Percentiles rank a stretch among this genome's conserved stretches.
phyloP scores from a whole-genome alignment of 2,797 vertebrate species.

The Melanitta fusca region DNA sequence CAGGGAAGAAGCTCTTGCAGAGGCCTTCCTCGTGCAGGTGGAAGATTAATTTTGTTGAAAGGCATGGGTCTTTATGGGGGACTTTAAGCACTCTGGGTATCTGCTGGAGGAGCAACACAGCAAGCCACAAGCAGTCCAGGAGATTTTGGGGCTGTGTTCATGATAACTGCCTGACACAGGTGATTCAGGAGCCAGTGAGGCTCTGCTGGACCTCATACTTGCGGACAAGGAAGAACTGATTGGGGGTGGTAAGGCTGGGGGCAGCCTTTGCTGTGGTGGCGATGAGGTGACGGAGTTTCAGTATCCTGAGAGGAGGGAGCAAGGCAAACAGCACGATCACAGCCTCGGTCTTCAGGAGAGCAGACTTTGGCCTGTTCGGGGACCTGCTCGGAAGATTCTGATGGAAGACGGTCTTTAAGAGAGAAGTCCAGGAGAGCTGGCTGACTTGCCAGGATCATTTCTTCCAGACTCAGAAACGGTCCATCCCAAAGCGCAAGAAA shows the following conservation, averaged over 20 bases:
- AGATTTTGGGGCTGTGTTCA: neutral
- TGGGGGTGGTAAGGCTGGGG: neutral
- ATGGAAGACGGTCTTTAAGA: neutral
- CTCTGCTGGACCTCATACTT: neutral
- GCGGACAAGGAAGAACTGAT: neutral
- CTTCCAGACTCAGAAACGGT: neutral
- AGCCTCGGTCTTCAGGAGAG: neutral
- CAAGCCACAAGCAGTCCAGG: neutral
- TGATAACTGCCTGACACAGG: neutral
- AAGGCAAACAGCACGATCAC: neutral
- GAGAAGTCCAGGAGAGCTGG: neutral
- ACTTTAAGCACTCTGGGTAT: neutral
- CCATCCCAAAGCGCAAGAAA: neutral
- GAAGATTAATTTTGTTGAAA: neutral
- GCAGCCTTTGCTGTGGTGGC: neutral
- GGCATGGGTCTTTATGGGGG: neutral
- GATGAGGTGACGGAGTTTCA: neutral
- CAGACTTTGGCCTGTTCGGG: neutral
- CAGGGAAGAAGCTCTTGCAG: neutral
- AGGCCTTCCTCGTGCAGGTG: neutral
- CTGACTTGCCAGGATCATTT: neutral
- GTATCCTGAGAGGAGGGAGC: neutral
- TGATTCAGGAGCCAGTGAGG: neutral
- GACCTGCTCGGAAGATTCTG: neutral
- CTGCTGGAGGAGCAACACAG: neutral